Percentiles rank a stretch among this genome's conserved stretches.
Evolutionary conservation across 2,113 vertebrate species (phyloP).

Genomic region (Urocitellus parryii): DNA sequence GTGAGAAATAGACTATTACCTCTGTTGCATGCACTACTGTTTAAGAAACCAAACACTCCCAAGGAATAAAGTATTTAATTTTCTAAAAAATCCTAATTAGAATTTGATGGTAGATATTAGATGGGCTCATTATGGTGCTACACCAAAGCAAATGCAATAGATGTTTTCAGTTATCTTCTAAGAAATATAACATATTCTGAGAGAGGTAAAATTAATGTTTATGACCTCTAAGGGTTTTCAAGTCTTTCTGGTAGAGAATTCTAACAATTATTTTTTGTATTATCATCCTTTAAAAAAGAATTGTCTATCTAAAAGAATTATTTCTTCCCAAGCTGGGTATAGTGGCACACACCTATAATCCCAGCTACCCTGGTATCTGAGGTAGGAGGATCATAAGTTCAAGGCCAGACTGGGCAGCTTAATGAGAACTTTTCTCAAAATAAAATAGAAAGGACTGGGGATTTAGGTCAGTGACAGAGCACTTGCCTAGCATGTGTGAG

Average conservation of each 20-base stretch:
- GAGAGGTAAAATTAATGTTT: slow-evolving; percentile 43
- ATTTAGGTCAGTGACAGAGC: not conserved
- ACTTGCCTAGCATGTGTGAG: too few species aligned
- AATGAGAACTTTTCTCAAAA: not conserved
- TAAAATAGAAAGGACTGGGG: not conserved
- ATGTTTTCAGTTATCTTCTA: slow-evolving; percentile 32
- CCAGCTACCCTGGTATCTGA: not conserved
- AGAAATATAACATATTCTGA: slow-evolving; percentile 47
- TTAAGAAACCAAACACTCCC: slow-evolving; percentile 45
- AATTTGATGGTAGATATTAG: slow-evolving; percentile 19
- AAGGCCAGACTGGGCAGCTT: not conserved
- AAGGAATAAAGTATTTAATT: slow-evolving; percentile 6
- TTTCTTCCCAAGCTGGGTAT: not conserved
- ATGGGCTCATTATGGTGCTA: slow-evolving; percentile 4
- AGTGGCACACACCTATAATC: not conserved
- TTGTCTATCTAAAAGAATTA: slow-evolving; percentile 23
- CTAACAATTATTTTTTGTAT: not conserved
- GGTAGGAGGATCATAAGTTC: not conserved
- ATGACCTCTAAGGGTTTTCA: slow-evolving; percentile 12
- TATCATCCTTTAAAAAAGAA: not conserved
- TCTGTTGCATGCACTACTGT: not conserved
- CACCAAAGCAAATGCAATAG: slow-evolving; percentile 48
- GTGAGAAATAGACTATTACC: slow-evolving; percentile 3
- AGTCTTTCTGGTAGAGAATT: slow-evolving; percentile 54
- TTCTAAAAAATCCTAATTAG: slow-evolving; percentile 21